Evolutionary conservation across 2,888 invertebrate species (phyloP).

Genomic region (Hydrotaea diabolus): DNA sequence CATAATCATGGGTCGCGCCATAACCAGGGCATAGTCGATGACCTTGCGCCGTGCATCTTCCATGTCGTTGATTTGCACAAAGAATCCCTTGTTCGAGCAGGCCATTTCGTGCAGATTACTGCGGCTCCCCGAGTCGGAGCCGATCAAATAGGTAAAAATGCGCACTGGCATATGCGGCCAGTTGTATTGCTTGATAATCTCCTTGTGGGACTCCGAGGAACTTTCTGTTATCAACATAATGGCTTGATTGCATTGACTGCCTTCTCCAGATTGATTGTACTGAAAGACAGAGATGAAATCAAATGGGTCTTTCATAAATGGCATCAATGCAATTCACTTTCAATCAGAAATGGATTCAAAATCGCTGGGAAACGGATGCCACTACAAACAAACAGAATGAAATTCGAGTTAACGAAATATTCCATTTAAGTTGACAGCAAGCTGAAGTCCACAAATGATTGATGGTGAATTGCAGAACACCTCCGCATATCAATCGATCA

Average conservation of each 20-base stretch:
- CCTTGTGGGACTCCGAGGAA: conserved; percentile 86
- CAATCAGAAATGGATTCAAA: not conserved
- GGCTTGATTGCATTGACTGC: conserved; percentile 98
- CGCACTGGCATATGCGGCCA: conserved; percentile 96
- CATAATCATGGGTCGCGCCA: conserved; percentile 97
- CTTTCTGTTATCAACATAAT: conserved; percentile 98
- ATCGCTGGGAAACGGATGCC: not conserved
- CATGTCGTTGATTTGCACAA: conserved; percentile 91
- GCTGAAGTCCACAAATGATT: not conserved
- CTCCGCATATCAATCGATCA: conserved; percentile 7
- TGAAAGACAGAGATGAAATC: conserved; percentile 77
- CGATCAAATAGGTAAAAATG: conserved; percentile 97
- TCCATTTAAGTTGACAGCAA: not conserved
- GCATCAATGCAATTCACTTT: not conserved
- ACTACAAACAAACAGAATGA: not conserved
- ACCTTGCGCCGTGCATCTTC: conserved; percentile 96
- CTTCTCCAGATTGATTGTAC: conserved; percentile 91
- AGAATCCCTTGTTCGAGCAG: conserved; percentile 95
- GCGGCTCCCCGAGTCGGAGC: conserved; percentile 93
- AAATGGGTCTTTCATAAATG: conserved; percentile 18
- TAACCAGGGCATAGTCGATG: conserved; percentile 95
- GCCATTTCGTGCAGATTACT: conserved; percentile 96
- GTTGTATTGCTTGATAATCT: conserved; percentile 90
- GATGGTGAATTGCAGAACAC: not conserved
- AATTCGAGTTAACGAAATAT: not conserved